Percentiles rank a stretch among this genome's conserved stretches.
phyloP scores from a whole-genome alignment of 1,140 invertebrate species.

The Galendromus occidentalis region DNA sequence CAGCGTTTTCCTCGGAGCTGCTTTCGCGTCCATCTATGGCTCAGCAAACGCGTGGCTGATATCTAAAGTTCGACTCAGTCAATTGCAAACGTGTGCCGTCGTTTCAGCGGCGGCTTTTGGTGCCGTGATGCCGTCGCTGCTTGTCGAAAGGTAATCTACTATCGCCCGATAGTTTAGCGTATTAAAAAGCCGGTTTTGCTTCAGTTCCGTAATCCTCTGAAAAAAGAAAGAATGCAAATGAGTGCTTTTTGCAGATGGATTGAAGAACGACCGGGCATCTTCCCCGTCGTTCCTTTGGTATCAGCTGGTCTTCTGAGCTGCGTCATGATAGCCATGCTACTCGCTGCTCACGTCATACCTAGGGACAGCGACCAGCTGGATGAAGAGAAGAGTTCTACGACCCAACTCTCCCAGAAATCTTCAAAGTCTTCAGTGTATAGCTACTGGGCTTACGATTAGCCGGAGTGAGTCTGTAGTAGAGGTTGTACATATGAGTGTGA shows the following conservation, averaged over 20 bases:
- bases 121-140: not conserved
- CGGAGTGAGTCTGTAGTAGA: not conserved
- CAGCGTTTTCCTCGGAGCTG: slow-evolving; percentile 1
- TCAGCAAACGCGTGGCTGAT: slow-evolving; percentile 4
- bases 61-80: not conserved
- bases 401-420: not conserved
- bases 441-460: slow-evolving; percentile 1
- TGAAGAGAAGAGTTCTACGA: slow-evolving; percentile 3
- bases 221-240: not conserved
- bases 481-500: no score
- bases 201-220: not conserved
- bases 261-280: slow-evolving; percentile 1
- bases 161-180: not conserved
- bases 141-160: not conserved
- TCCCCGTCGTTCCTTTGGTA: not conserved
- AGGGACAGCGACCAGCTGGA: slow-evolving; percentile 5
- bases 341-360: slow-evolving; percentile 1
- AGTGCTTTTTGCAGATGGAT: not conserved
- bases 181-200: not conserved
- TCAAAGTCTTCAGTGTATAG: slow-evolving; percentile 1
- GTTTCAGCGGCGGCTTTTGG: slow-evolving; percentile 1
- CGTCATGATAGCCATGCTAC: not conserved
- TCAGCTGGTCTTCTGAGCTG: not conserved
- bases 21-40: not conserved
- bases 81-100: not conserved